Evolutionary conservation across 2,888 invertebrate genomes (phyloP), one percentile per base, ranked within the genome.

Genomic region (Microctonus aethiopoides): DNA sequence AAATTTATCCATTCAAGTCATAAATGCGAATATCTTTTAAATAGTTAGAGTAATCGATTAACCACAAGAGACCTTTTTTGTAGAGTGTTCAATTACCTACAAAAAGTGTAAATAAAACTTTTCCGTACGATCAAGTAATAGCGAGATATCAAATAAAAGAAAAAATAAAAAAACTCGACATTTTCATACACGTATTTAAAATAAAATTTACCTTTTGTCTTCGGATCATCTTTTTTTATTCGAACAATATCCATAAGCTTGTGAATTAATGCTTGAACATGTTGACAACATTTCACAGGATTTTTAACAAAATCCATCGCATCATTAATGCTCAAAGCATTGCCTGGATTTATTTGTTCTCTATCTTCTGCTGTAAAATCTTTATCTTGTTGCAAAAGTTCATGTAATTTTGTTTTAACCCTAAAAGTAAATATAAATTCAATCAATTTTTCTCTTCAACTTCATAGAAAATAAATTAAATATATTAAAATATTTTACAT

Each of bases 221-320:
- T 96, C 0, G 92, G 91, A 87, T 96, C 95, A 79, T 96, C 96
- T 81, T 94, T 93, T 87, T 96, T 96, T 41, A 92, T 88, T 75
- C 93, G 90, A 52, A 98, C 96, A 70, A 97, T 92, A 76, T 92
- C 92, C 87, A 97, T 92, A 39, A 99, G 89, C 71, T 94, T 93
- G 79, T 95, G 93, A 75, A 99, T 96, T 70, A 98, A 90, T 67
- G 90, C 89, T 81, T 97, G 94, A 39, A 99, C 96, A 81, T 95
- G 93, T 77, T 94, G 92, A 85, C 99, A 99, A 87, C 97, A 97
- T 79, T 92, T 92, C 52, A 94, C 94, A 0, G 99, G 99, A 89
- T 99, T 98, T 87, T 96, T 95, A 0, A 99, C 97, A 87, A 96
- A 97, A 81, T 96, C 94, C 88, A 98, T 89, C 1, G 99, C 98